phyloP scores from a whole-genome alignment of 2,113 vertebrate genomes.

The Propithecus coquereli region DNA sequence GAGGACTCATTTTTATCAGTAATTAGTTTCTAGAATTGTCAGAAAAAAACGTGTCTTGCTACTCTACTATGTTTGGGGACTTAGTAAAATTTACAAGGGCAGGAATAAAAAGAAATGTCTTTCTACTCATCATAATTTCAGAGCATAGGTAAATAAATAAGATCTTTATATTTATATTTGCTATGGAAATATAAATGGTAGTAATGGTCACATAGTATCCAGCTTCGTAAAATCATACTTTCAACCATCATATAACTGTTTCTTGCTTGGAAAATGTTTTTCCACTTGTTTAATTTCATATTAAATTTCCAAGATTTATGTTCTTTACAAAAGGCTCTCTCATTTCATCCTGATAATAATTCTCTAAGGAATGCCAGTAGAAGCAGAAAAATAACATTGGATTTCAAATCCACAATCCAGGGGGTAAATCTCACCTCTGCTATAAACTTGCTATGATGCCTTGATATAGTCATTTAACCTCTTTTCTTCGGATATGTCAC shows the following conservation, averaged over 20 bases:
- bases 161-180: not conserved
- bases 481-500: not conserved
- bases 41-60: constrained; percentile 23
- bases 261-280: not conserved
- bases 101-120: not conserved
- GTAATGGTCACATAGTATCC: not conserved
- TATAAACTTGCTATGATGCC: not conserved
- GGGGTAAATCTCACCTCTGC: not conserved
- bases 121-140: constrained; percentile 18
- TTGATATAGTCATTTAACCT: not conserved
- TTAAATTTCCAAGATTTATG: not conserved
- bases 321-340: not conserved
- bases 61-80: not conserved
- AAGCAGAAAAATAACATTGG: not conserved
- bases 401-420: not conserved
- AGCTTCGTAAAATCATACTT: not conserved
- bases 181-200: not conserved
- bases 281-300: not conserved
- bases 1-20: constrained; percentile 40
- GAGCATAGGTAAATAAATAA: not conserved
- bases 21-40: constrained; percentile 49
- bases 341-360: not conserved
- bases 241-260: not conserved
- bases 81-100: not conserved
- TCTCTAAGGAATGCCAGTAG: not conserved